Conservation (phyloP, 2,113 vertebrate genomes). For the Pelecanoides urinatrix region DNA sequence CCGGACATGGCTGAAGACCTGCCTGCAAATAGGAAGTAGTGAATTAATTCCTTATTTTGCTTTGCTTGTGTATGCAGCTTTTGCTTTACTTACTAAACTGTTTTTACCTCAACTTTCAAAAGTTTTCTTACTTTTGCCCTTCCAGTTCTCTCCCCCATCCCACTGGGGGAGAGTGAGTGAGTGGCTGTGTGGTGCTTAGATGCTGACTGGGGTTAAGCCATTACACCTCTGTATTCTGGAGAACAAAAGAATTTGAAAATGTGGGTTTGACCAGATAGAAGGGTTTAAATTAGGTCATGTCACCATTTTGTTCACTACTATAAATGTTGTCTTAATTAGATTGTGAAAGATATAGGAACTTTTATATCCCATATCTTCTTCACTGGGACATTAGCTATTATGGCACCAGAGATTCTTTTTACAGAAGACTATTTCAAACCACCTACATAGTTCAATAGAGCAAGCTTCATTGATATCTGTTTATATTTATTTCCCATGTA, state of each 20-base stretch:
- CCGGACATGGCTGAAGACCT: neutral
- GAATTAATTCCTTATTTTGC: neutral
- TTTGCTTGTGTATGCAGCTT: neutral
- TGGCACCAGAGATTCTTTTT: neutral
- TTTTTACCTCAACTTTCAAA: neutral
- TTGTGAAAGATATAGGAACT: neutral
- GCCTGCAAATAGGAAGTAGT: neutral
- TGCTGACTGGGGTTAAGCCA: neutral
- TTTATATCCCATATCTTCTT: neutral
- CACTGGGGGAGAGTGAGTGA: neutral
- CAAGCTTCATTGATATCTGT: neutral
- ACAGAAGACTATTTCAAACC: neutral
- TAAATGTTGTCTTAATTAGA: fast-evolving
- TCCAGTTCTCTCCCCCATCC: neutral
- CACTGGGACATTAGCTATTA: neutral
- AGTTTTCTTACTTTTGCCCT: neutral
- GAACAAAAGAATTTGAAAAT: neutral
- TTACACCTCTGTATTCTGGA: neutral
- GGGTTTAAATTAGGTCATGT: neutral
- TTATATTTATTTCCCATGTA: neutral
- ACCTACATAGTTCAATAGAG: neutral
- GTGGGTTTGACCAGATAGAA: neutral
- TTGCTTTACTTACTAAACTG: neutral
- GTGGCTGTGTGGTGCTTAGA: neutral
- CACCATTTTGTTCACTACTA: neutral